A percentile compares a stretch with the other conserved stretches of the same genome.
These are phyloP conservation scores for Syngnathus rostellatus DNA, from an alignment of 2,797 vertebrate species.

Conservation along the genomic window DNA sequence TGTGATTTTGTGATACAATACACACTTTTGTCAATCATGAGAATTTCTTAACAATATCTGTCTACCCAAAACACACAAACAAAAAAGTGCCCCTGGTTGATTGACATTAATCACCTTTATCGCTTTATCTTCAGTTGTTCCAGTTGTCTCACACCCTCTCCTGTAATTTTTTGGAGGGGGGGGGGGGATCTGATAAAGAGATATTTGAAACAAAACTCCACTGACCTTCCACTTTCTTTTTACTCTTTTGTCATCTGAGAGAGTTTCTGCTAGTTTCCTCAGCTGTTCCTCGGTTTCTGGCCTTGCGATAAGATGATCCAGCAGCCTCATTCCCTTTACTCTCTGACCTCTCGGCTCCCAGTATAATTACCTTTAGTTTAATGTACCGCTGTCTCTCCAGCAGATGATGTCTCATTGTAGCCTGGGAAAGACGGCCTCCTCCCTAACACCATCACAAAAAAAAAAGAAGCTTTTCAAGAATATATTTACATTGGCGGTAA, in stretches of 20 bases:
- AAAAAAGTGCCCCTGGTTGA: constrained; percentile 23
- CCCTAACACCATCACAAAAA: constrained; percentile 9
- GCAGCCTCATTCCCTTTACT: constrained; percentile 27
- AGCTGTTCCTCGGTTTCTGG: constrained; percentile 53
- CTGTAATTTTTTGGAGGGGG: constrained; percentile 14
- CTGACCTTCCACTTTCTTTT: constrained; percentile 49
- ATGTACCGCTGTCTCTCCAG: constrained; percentile 55
- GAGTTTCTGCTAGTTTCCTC: constrained; percentile 46
- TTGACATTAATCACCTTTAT: constrained; percentile 13
- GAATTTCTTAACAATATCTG: constrained; percentile 9
- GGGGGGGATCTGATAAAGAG: constrained; percentile 38
- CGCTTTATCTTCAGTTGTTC: constrained; percentile 31
- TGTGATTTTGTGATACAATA: constrained; percentile 2
- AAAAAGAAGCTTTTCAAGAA: constrained; percentile 26
- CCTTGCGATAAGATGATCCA: constrained; percentile 53
- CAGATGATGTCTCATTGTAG: constrained; percentile 48
- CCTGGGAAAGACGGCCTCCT: constrained; percentile 22
- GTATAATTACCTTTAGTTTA: constrained; percentile 58
- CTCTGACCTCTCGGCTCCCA: constrained; percentile 52
- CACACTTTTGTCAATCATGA: constrained; percentile 4
- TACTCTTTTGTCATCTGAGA: constrained; percentile 34
- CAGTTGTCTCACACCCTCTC: constrained; percentile 20
- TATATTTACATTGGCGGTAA: constrained; percentile 34
- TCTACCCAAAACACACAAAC: constrained; percentile 8
- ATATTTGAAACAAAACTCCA: constrained; percentile 51